phyloP scores from a whole-genome alignment of 2,797 vertebrate genomes.

The Lutjanus argentimaculatus region DNA sequence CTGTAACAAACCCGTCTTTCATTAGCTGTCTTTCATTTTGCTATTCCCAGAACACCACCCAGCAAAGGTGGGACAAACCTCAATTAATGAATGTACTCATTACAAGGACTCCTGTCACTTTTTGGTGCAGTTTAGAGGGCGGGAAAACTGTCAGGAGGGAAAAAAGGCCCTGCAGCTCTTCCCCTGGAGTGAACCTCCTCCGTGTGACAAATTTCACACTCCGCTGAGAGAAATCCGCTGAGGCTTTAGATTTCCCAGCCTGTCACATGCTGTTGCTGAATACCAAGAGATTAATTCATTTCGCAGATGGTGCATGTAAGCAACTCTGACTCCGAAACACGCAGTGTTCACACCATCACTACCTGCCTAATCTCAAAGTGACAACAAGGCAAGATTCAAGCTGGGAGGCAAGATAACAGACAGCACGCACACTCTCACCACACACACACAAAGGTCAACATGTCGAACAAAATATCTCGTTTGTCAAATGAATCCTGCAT shows the following conservation, averaged over 20 bases:
- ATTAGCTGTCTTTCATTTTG: constrained; percentile 57
- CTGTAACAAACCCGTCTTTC: constrained; percentile 51
- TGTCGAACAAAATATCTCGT: constrained; percentile 18
- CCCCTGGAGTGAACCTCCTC: constrained; percentile 69
- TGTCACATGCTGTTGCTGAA: constrained; percentile 71
- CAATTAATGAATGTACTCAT: constrained; percentile 67
- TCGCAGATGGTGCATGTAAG: constrained; percentile 64
- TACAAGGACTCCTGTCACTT: constrained; percentile 49
- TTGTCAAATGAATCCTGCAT: constrained; percentile 28
- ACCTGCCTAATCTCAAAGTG: constrained; percentile 57
- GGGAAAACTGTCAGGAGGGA: constrained; percentile 54
- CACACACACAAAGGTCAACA: constrained; percentile 33
- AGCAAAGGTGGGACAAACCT: constrained; percentile 48
- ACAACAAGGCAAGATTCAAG: constrained; percentile 51
- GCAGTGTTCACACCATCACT: constrained; percentile 32
- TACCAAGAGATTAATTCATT: constrained; percentile 71
- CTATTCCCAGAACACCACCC: constrained; percentile 55
- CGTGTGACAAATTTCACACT: constrained; percentile 82
- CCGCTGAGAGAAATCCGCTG: constrained; percentile 73
- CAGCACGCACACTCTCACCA: constrained; percentile 1
- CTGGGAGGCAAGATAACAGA: constrained; percentile 62
- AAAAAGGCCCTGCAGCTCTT: constrained; percentile 60
- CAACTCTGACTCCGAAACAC: constrained; percentile 44
- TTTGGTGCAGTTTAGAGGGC: constrained; percentile 69
- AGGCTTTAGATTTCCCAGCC: constrained; percentile 73